Evolutionary conservation across 2,113 vertebrate species (phyloP), one percentile per base, ranked within the genome.

Genomic region (Menidia beryllina): DNA sequence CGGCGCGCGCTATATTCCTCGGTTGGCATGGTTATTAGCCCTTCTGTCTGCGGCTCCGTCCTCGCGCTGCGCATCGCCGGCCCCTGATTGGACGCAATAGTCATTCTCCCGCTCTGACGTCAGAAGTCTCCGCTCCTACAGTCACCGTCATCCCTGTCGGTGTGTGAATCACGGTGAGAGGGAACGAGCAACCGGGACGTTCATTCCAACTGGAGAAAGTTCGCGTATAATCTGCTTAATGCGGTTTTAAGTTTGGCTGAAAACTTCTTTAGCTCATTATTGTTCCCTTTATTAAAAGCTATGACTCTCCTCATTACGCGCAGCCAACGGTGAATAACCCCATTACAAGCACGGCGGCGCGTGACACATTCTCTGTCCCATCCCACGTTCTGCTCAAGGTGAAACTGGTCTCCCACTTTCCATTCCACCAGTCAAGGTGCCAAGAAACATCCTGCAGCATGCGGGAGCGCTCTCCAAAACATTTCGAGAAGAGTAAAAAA

Each of bases 21-120:
- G 67, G 82, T 88, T 90, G 83, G 84, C 89, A 87, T 88, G 86
- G 86, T 88, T 89, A 81, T 89, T 69, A 75, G 81, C 77, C n/a
- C 81, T 82, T 84, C 85, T 79, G 81, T 90, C 75, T 71, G 79
- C 74, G 24, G 88, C 82, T 76, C 76, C 72, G 83, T 88, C 77
- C 84, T 85, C 74, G 70, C 82, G 81, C 87, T 86, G 81, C 81
- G 67, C 84, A 85, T 84, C 83, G 75, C 62, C 85, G 58, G 62
- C 79, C 65, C 17, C 83, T 86, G 52, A 89, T 90, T 91, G 90
- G 90, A 27, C 75, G 80, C 72, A 75, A 81, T 13, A 63, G 79
- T 83, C 81, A 58, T 83, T 87, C 79, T 91, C 80, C 64, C 43
- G 25, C 13, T 39, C 75, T 92, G 91, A 92, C 91, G 89, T 92